Conservation (phyloP, 2,888 invertebrate genomes). For the Lasius platythorax region DNA sequence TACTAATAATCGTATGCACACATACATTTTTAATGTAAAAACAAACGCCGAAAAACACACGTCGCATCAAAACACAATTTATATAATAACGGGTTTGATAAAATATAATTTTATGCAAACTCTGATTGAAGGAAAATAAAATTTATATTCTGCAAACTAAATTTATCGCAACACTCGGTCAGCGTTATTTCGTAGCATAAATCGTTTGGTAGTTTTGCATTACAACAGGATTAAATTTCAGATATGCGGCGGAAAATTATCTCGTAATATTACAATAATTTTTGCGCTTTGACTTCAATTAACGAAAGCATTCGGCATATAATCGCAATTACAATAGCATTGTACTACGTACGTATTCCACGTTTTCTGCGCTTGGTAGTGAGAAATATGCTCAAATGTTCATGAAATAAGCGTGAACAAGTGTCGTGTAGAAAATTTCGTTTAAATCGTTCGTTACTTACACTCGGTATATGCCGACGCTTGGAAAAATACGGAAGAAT, state of each 20-base stretch:
- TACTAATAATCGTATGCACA: not conserved
- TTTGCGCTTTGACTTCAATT: not conserved
- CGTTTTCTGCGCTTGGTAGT: not conserved
- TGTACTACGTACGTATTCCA: not conserved
- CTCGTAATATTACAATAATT: constrained; percentile 4
- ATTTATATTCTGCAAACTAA: constrained; percentile 6
- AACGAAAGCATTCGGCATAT: not conserved
- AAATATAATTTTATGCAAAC: constrained; percentile 6
- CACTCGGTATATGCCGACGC: constrained; percentile 1
- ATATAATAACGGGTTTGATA: constrained; percentile 1
- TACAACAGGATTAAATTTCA: constrained; percentile 8
- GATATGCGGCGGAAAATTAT: not conserved
- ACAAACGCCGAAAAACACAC: not conserved
- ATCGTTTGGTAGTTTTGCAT: not conserved
- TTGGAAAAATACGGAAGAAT: constrained; percentile 36
- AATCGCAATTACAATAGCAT: not conserved
- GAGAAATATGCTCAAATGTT: not conserved
- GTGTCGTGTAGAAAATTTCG: constrained; percentile 22
- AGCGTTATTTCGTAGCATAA: constrained; percentile 3
- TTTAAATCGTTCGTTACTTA: constrained; percentile 25
- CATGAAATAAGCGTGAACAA: constrained; percentile 9
- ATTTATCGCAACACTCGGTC: not conserved
- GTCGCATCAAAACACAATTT: constrained; percentile 10
- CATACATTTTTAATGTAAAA: not conserved
- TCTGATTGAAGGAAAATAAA: constrained; percentile 31